These are phyloP conservation scores for Drosophila dives DNA, from an alignment of 2,888 invertebrate genomes.

Conservation along the genomic window DNA sequence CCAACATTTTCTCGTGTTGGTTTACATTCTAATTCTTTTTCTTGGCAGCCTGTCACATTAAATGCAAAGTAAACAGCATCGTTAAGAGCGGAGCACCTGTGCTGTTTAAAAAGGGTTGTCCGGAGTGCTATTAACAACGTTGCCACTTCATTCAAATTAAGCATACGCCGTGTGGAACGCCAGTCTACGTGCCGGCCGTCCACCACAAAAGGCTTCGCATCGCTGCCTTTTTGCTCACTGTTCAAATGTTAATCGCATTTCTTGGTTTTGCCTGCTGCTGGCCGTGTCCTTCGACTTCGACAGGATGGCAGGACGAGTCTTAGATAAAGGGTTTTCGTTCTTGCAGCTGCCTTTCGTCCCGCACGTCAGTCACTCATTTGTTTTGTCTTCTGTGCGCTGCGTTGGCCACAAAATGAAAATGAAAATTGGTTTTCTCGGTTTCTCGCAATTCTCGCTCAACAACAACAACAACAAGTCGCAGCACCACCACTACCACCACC, in stretches of 20 bases:
- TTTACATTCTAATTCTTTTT: slow-evolving; percentile 44
- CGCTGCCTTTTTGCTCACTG: slow-evolving; percentile 61
- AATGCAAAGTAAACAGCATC: slow-evolving; percentile 72
- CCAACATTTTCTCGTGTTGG: slow-evolving; percentile 47
- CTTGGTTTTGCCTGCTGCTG: slow-evolving; percentile 48
- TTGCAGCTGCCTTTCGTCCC: slow-evolving; percentile 22
- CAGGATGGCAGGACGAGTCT: background rate
- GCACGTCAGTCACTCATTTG: slow-evolving; percentile 74
- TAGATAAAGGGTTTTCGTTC: slow-evolving; percentile 46
- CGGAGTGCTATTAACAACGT: slow-evolving; percentile 63
- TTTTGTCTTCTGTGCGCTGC: slow-evolving; percentile 68
- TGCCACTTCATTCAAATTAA: slow-evolving; percentile 78
- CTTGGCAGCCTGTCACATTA: slow-evolving; percentile 50
- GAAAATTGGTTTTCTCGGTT: slow-evolving; percentile 78
- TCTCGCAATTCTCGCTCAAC: slow-evolving; percentile 43
- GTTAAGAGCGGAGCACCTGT: slow-evolving; percentile 57
- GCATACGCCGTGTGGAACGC: slow-evolving; percentile 62
- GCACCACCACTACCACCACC: slow-evolving; percentile 26
- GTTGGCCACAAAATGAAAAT: slow-evolving; percentile 74
- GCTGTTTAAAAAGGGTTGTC: slow-evolving; percentile 20
- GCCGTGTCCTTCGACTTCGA: slow-evolving; percentile 40
- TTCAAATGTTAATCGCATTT: slow-evolving; percentile 78
- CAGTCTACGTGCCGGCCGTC: slow-evolving; percentile 49
- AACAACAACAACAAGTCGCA: slow-evolving; percentile 32
- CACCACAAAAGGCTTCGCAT: slow-evolving; percentile 57